Base-by-base conservation (phyloP, 2,888 invertebrate genomes). In the Miltochrista miniata region DNA sequence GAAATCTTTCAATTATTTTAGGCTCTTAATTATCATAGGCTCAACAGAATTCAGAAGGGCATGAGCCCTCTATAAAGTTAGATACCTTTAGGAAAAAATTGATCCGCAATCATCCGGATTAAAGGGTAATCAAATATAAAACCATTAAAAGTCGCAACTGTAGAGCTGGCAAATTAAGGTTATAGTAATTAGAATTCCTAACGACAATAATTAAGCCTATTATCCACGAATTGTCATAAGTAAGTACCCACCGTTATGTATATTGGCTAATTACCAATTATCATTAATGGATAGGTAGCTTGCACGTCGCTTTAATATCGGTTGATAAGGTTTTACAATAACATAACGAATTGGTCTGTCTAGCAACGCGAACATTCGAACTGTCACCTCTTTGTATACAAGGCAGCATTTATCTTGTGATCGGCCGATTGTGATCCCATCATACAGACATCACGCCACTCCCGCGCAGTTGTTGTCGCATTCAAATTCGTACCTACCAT, bases 381-480 rank as follows among this genome's bases (percentile, higher is more conserved):
- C 61, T 65, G 56, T 59, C 61, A 56, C 53, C 54, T 38, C 59
- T 58, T 50, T 50, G 48, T 39, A 65, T 45, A 64, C 61, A 71
- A 61, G 36, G 61, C 53, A 51, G 42, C 51, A 44, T 64, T 51
- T 65, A 59, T 62, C 48, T 51, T 50, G 53, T 57, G 64, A 64
- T 67, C 54, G 49, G 37, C 34, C 56, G 68, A 69, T 65, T 61
- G 62, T 61, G 41, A 50, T 51, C 72, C 57, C 62, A 66, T 64
- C 57, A 68, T 54, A 59, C 51, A 38, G 30, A 49, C 71, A 72
- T 77, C 78, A 75, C 74, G 75, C 77, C 74, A 76, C 73, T 63
- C 61, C 59, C 53, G 56, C 61, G 52, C 56, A 59, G 40, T 37
- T 51, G 52, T 51, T 55, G 46, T 38, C n/a, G 41, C 47, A 45